Conservation (phyloP, 1,140 invertebrate species). For the Ruditapes philippinarum region DNA sequence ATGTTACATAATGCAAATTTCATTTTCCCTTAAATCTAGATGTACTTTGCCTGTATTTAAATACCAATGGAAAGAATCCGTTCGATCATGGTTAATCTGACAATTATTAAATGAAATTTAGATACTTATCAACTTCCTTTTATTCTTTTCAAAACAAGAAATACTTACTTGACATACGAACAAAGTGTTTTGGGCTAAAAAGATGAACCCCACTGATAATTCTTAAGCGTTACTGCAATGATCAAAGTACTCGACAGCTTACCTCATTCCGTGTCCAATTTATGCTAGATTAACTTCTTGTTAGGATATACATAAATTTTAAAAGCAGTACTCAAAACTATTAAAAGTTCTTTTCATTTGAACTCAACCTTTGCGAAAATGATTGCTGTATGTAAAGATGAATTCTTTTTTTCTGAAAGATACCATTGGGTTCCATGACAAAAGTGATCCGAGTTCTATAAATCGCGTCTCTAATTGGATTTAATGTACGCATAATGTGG, state of each 20-base stretch:
- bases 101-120: no score
- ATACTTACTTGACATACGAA: no score
- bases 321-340: conserved; percentile 28
- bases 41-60: no score
- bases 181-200: no score
- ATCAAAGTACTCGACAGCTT: not conserved
- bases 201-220: not conserved
- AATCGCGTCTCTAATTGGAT: not conserved
- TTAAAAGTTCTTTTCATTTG: conserved; percentile 14
- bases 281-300: conserved; percentile 4
- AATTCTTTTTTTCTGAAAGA: not conserved
- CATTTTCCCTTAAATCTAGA: no score
- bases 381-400: conserved; percentile 2
- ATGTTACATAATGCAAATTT: no score
- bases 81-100: no score
- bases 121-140: no score
- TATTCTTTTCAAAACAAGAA: no score
- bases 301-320: conserved; percentile 9
- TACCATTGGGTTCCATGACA: not conserved
- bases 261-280: not conserved
- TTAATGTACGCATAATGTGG: not conserved
- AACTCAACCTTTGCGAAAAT: conserved; percentile 8
- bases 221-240: not conserved
- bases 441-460: not conserved
- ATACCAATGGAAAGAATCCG: no score